phyloP scores from a whole-genome alignment of 2,113 vertebrate genomes.

The Pangasianodon hypophthalmus region DNA sequence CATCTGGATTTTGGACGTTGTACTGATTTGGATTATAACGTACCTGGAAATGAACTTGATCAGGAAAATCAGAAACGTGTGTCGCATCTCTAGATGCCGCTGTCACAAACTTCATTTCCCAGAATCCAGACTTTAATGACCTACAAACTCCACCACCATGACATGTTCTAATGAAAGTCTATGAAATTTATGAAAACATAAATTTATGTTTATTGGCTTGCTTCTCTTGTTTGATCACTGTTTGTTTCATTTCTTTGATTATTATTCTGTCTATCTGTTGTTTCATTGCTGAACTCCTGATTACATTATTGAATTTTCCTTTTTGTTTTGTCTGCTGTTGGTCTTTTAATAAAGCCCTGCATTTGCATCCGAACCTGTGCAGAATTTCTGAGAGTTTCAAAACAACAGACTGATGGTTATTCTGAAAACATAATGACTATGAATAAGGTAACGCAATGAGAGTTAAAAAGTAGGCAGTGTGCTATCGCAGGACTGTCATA shows the following conservation, averaged over 20 bases:
- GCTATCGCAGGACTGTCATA: neutral
- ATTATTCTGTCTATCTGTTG: neutral
- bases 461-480: neutral
- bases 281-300: neutral
- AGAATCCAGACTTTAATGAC: neutral
- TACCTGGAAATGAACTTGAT: neutral
- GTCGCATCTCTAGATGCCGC: neutral
- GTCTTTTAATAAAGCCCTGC: neutral
- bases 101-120: neutral
- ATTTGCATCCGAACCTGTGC: neutral
- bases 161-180: neutral
- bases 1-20: slow-evolving; percentile 5
- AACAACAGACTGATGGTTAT: neutral
- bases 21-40: neutral
- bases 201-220: neutral
- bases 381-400: neutral
- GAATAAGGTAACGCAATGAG: neutral
- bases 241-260: neutral
- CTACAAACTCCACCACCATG: neutral
- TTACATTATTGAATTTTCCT: neutral
- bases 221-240: neutral
- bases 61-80: neutral
- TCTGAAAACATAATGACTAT: neutral
- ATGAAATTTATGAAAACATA: no score
- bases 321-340: neutral